A percentile compares a stretch with the other conserved stretches of the same genome.
These are phyloP conservation scores for Ceratothoa steindachneri DNA, from an alignment of 2,888 invertebrate species.

Conservation along the genomic window DNA sequence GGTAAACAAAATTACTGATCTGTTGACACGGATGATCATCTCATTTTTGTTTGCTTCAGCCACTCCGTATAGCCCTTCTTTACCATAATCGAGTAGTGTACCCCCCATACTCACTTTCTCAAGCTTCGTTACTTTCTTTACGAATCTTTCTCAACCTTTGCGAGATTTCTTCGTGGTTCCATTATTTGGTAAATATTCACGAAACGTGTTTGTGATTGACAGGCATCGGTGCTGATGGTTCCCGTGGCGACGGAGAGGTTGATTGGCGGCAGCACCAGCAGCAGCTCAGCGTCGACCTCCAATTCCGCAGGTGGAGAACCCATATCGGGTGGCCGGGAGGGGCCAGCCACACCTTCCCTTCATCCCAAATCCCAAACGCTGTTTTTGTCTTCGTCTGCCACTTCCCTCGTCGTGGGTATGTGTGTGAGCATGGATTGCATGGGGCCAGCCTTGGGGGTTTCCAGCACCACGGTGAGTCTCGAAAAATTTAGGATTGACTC, in stretches of 20 bases:
- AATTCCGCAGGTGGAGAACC: conserved; percentile 43
- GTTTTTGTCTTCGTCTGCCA: neutral
- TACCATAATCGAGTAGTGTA: too few species aligned
- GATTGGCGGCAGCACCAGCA: conserved; percentile 48
- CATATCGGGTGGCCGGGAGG: conserved; percentile 31
- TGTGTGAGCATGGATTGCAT: neutral
- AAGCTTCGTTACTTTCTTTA: too few species aligned
- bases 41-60: too few species aligned
- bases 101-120: too few species aligned
- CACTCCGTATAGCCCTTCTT: too few species aligned
- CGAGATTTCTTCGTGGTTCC: too few species aligned
- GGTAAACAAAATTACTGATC: too few species aligned
- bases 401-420: neutral
- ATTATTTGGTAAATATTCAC: too few species aligned
- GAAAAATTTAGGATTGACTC: neutral
- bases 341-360: neutral
- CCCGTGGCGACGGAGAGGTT: conserved; percentile 52
- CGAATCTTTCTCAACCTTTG: too few species aligned
- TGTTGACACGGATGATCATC: too few species aligned
- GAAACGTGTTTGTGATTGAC: too few species aligned
- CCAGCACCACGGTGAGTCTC: neutral
- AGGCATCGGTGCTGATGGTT: conserved; percentile 50
- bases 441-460: neutral
- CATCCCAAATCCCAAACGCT: conserved; percentile 7
- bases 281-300: conserved; percentile 16